A percentile compares a stretch with the other conserved stretches of the same genome.
Conservation (phyloP, 92 coral and sea anemone species). For the Pocillopora grandis region DNA sequence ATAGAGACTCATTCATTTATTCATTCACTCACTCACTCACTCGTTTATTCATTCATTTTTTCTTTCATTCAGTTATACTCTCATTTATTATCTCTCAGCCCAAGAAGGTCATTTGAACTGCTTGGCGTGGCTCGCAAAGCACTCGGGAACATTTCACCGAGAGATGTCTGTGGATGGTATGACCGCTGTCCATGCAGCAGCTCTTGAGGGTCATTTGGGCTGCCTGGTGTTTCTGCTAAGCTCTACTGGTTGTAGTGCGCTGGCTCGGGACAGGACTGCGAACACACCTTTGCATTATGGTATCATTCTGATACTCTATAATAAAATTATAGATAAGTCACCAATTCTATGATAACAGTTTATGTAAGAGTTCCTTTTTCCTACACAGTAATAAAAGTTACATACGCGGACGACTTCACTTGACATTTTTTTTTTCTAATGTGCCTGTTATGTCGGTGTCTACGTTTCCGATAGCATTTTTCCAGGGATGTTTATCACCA, state of each 20-base stretch:
- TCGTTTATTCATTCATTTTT: background rate
- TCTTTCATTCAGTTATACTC: too few relatives aligned
- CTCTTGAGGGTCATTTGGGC: constrained; percentile 83
- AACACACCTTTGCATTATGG: constrained; percentile 88
- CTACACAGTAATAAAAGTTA: too few relatives aligned
- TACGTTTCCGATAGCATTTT: too few relatives aligned
- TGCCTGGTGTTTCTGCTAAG: constrained; percentile 70
- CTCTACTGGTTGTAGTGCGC: constrained; percentile 75
- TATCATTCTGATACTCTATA: background rate
- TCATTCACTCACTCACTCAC: background rate
- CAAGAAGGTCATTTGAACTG: constrained; percentile 88
- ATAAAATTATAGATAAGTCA: too few relatives aligned
- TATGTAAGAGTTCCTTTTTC: too few relatives aligned
- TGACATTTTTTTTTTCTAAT: too few relatives aligned
- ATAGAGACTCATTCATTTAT: too few relatives aligned
- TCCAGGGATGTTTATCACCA: too few relatives aligned
- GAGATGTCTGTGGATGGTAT: constrained; percentile 79
- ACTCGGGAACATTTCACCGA: constrained; percentile 64
- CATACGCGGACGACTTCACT: too few relatives aligned
- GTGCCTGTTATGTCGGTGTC: too few relatives aligned
- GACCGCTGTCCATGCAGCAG: constrained; percentile 91
- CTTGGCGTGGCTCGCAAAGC: constrained; percentile 84
- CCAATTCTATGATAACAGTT: too few relatives aligned
- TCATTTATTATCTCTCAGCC: constrained; percentile 45
- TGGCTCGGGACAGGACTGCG: constrained; percentile 69